Evolutionary conservation across 2,113 vertebrate genomes (phyloP).

Genomic region (Scomber scombrus): DNA sequence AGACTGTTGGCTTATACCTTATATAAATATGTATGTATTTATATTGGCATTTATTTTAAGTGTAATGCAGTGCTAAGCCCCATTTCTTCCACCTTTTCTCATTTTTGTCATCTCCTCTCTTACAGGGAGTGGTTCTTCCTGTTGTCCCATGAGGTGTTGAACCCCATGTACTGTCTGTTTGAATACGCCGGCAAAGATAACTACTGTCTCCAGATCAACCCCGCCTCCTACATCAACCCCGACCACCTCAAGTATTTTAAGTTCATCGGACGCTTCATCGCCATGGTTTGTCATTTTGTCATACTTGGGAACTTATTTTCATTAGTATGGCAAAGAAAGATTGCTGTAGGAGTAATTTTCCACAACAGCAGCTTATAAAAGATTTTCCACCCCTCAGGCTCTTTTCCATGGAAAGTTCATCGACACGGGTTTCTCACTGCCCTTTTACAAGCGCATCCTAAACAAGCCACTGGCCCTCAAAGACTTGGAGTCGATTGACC

Average conservation of each 20-base stretch:
- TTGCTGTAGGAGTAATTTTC: not conserved
- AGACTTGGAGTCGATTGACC: constrained; percentile 97
- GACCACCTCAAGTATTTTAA: constrained; percentile 98
- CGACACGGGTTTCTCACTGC: constrained; percentile 97
- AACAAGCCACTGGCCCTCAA: constrained; percentile 95
- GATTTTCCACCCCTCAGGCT: constrained; percentile 84
- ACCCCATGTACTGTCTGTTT: constrained; percentile 99
- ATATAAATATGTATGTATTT: not conserved
- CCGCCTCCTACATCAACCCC: constrained; percentile 97
- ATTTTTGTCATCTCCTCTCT: not conserved
- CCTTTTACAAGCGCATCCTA: constrained; percentile 97
- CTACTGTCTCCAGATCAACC: constrained; percentile 99
- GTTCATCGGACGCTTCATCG: constrained; percentile 98
- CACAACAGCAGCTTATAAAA: not conserved
- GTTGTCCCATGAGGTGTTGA: constrained; percentile 97
- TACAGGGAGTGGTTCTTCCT: constrained; percentile 99
- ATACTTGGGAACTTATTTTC: not conserved
- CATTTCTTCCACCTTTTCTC: not conserved
- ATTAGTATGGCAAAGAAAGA: not conserved
- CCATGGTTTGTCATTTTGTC: constrained; percentile 89
- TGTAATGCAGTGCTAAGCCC: not conserved
- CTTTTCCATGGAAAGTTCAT: constrained; percentile 98
- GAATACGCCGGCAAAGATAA: constrained; percentile 99
- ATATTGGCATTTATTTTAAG: not conserved
- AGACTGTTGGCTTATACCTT: not conserved